Conservation (phyloP, 2,888 invertebrate species). For the Hecatera dysodea region DNA sequence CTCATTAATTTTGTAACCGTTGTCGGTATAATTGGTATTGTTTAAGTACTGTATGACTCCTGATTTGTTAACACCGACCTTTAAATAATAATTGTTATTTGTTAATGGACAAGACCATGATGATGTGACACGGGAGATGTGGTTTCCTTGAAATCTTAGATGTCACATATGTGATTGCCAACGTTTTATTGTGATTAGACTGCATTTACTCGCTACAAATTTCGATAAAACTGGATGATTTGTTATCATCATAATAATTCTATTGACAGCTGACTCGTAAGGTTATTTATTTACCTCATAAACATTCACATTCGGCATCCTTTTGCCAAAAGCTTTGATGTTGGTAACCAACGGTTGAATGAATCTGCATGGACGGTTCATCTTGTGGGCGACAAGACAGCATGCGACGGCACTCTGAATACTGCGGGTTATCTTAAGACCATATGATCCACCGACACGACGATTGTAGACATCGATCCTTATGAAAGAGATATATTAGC, state of each 20-base stretch:
- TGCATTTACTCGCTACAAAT: too few species aligned
- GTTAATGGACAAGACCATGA: not conserved
- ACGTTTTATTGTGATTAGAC: not conserved
- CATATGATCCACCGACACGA: conserved; percentile 89
- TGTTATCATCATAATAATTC: not conserved
- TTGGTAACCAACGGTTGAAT: conserved; percentile 91
- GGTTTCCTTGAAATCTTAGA: not conserved
- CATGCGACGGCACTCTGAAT: conserved; percentile 90
- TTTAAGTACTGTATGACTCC: conserved; percentile 90
- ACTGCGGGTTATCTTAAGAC: conserved; percentile 92
- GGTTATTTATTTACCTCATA: conserved; percentile 81
- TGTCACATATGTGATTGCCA: too few species aligned
- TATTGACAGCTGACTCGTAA: too few species aligned
- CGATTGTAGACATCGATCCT: conserved; percentile 91
- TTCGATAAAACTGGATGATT: too few species aligned
- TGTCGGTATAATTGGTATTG: conserved; percentile 84
- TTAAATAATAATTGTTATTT: not conserved
- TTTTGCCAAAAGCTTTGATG: conserved; percentile 91
- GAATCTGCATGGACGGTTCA: conserved; percentile 92
- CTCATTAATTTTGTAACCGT: conserved; percentile 82
- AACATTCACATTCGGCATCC: conserved; percentile 82
- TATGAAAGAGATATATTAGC: not conserved
- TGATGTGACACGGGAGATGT: not conserved
- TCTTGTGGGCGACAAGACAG: conserved; percentile 91
- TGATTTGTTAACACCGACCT: conserved; percentile 78